phyloP scores from a whole-genome alignment of 2,797 vertebrate genomes.

The Poecile montanus region DNA sequence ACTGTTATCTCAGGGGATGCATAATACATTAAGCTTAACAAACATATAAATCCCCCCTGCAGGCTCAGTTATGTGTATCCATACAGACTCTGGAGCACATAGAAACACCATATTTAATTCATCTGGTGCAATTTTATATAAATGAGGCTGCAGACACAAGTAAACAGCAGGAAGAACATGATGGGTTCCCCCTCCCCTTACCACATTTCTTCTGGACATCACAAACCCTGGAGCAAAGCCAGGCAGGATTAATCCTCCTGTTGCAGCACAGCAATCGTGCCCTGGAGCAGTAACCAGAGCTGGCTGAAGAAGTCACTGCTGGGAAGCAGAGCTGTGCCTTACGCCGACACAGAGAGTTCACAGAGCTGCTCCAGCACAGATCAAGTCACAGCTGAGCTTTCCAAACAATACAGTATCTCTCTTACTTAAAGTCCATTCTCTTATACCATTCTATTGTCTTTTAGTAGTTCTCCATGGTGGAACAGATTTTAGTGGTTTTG shows the following conservation, averaged over 20 bases:
- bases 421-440: neutral
- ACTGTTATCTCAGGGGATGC: neutral
- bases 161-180: neutral
- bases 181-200: neutral
- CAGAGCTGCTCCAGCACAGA: neutral
- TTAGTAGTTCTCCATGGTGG: neutral
- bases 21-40: neutral
- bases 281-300: neutral
- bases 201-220: neutral
- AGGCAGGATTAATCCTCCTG: neutral
- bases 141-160: neutral
- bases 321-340: neutral
- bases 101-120: neutral
- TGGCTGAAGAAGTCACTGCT: neutral
- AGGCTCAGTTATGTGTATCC: neutral
- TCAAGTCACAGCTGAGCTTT: neutral
- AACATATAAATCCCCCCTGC: neutral
- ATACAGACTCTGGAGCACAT: neutral
- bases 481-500: neutral
- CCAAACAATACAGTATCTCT: neutral
- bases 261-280: fast-evolving
- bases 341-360: neutral
- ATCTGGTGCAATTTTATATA: neutral
- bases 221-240: neutral
- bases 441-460: neutral